A percentile compares a stretch with the other conserved stretches of the same genome.
Conservation (phyloP, 2,888 invertebrate genomes). For the Brassicogethes aeneus region DNA sequence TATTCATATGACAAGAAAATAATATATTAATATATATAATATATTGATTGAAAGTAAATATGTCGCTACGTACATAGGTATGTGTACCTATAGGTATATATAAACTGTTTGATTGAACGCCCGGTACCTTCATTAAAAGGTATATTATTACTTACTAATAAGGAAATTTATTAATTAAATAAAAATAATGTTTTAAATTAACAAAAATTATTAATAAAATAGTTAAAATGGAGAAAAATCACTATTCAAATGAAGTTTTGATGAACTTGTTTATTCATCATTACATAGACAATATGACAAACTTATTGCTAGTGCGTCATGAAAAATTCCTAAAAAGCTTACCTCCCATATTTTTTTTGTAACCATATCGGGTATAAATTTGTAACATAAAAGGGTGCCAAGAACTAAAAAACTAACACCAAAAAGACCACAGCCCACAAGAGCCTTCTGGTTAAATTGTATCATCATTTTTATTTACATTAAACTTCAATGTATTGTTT, state of each 20-base stretch:
- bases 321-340: no score
- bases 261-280: no score
- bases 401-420: conserved; percentile 17
- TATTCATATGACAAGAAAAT: no score
- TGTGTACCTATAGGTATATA: no score
- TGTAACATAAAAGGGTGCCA: conserved; percentile 22
- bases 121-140: background rate
- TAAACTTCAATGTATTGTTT: background rate
- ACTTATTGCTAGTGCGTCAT: background rate
- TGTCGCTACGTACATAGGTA: no score
- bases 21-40: no score
- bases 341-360: conserved; percentile 29
- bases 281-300: no score
- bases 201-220: background rate
- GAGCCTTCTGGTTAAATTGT: background rate
- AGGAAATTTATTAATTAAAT: background rate
- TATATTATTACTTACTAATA: background rate
- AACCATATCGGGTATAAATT: conserved; percentile 22
- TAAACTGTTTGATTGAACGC: no score
- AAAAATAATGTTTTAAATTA: background rate
- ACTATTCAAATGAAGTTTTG: no score
- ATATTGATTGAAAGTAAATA: no score
- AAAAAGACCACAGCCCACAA: conserved; percentile 11
- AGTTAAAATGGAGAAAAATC: no score
- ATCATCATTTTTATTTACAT: background rate